Conservation (phyloP, 2,797 vertebrate species). For the Lateolabrax maculatus region DNA sequence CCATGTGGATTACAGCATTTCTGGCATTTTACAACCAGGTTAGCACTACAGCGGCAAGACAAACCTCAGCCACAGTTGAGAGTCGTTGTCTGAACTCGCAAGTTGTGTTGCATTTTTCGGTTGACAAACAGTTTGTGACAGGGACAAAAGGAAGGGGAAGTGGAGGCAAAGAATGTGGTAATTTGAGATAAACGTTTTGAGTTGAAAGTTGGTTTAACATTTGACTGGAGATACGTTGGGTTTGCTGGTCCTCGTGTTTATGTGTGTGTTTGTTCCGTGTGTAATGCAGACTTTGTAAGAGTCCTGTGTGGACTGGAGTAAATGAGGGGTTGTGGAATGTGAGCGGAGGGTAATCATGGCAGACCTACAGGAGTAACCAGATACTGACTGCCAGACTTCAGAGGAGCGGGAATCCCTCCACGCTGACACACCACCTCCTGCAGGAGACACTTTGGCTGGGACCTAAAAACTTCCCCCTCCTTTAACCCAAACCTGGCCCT, state of each 20-base stretch:
- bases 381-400: slow-evolving; percentile 79
- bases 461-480: slow-evolving; percentile 20
- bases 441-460: slow-evolving; percentile 78
- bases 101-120: not conserved
- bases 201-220: slow-evolving; percentile 43
- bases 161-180: slow-evolving; percentile 13
- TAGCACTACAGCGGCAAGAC: slow-evolving; percentile 66
- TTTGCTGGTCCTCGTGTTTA: slow-evolving; percentile 50
- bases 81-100: slow-evolving; percentile 11
- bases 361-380: slow-evolving; percentile 80
- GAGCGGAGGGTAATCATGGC: slow-evolving; percentile 80
- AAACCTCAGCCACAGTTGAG: slow-evolving; percentile 44
- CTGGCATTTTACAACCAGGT: slow-evolving; percentile 79
- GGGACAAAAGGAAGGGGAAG: not conserved
- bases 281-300: slow-evolving; percentile 74
- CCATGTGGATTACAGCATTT: slow-evolving; percentile 79
- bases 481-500: slow-evolving; percentile 51
- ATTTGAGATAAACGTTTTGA: slow-evolving; percentile 51
- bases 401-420: slow-evolving; percentile 76
- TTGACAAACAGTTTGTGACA: not conserved
- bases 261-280: slow-evolving; percentile 34
- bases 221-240: slow-evolving; percentile 23
- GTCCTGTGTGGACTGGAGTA: slow-evolving; percentile 82
- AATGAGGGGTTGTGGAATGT: slow-evolving; percentile 83
- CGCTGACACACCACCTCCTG: slow-evolving; percentile 64